Evolutionary conservation across 1,140 invertebrate species (phyloP).

Genomic region (Doryteuthis pealeii): DNA sequence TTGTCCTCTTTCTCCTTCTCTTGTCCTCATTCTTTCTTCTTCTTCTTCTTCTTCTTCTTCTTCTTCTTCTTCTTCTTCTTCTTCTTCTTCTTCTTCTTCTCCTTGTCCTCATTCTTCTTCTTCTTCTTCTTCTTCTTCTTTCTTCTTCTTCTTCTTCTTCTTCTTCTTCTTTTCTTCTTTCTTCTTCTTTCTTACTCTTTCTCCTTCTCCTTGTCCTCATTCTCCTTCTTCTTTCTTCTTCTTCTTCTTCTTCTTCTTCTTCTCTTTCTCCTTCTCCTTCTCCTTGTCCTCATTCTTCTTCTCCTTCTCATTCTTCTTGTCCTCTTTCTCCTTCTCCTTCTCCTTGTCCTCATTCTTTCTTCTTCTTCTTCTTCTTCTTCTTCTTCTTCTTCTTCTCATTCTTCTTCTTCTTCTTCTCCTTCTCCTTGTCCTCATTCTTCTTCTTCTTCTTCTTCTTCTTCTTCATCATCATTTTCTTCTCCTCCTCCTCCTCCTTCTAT

Average conservation of each 20-base stretch:
- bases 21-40: no score
- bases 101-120: no score
- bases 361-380: background rate
- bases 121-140: conserved; percentile 10
- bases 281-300: no score
- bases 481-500: background rate
- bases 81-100: conserved; percentile 9
- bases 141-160: conserved; percentile 13
- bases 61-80: conserved; percentile 9
- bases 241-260: background rate
- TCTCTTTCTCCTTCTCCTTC: background rate
- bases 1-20: no score
- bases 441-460: background rate
- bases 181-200: no score
- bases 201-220: conserved; percentile 1
- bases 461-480: background rate
- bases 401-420: no score
- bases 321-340: no score
- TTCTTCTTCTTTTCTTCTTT: conserved; percentile 6
- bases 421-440: no score
- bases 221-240: conserved; percentile 5
- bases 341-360: no score
- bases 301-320: no score
- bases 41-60: conserved; percentile 8
- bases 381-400: no score